Conservation (phyloP, 1,140 invertebrate genomes). For the Pentalonia nigronervosa region DNA sequence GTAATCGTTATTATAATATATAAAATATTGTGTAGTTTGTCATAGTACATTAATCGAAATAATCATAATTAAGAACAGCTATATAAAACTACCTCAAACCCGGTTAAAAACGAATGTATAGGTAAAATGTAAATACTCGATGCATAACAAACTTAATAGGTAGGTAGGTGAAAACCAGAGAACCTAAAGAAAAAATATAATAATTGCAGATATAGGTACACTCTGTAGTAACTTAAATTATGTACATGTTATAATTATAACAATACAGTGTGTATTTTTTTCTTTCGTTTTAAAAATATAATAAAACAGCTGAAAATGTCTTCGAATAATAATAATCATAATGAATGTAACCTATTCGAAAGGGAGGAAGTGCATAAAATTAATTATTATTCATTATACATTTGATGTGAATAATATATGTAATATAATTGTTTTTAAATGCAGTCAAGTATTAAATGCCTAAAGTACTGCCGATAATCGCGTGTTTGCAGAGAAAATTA, state of each 20-base stretch:
- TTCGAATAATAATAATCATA: neutral
- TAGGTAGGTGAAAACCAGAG: neutral
- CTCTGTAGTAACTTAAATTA: conserved; percentile 4
- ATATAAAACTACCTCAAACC: neutral
- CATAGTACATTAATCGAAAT: neutral
- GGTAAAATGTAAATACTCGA: neutral
- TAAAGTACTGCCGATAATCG: neutral
- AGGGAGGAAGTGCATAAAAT: conserved; percentile 21
- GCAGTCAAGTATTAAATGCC: neutral
- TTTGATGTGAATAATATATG: neutral
- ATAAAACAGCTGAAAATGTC: neutral
- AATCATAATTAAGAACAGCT: neutral
- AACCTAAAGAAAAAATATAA: neutral
- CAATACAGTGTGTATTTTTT: neutral
- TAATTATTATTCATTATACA: neutral
- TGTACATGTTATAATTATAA: neutral
- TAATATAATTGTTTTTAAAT: neutral
- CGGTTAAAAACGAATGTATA: neutral
- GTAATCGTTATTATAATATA: neutral
- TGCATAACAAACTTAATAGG: conserved; percentile 11
- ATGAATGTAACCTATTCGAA: neutral
- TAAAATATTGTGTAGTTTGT: neutral
- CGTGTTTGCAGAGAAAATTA: conserved; percentile 4
- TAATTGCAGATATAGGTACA: conserved; percentile 10
- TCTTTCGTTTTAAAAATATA: neutral